Base-by-base conservation (phyloP, 1,140 invertebrate species). In the Aphaenogaster floridana region DNA sequence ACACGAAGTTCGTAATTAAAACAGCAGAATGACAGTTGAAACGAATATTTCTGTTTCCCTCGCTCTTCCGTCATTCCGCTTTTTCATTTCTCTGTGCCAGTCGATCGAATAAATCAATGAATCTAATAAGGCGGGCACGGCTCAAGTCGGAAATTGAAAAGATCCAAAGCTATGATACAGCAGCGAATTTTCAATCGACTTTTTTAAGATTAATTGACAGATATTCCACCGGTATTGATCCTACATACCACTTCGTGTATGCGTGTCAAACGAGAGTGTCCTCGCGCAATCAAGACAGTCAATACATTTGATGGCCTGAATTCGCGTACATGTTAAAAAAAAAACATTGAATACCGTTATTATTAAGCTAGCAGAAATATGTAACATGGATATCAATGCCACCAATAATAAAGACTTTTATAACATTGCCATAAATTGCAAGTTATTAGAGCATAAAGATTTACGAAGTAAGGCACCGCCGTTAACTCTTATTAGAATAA, bases 181-280 rank as follows among this genome's bases (percentile, higher is more conserved):
- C 63, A 59, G 86, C 81, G 36, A 54, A 66, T 76, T 89, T 89
- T 89, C 80, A 89, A 89, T 89, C 87, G 83, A 86, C 54, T 89
- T 89, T 86, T 71, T 85, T 63, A 59, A 69, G 89, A 89, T 90
- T 89, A 90, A 90, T 90, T 89, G 88, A 88, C 78, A 86, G 88
- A 89, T 89, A 89, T 52, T 74, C 57, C 78, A 42, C 6, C 13
- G 6, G 66, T 79, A 89, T 89, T 84, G 80, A 88, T 78, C 59
- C 57, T 42, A 15, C 61, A n/a, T 66, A 61, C 64, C 81, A 71
- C 64, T 88, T 88, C 42, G 68, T 48, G 80, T 71, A 81, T 52
- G 52, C 66, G 66, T 79, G 42, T 84, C 69, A 57, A 74, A 83
- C 68, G 54, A 76, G 54, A 83, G 69, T 63, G 66, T 74, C 68